These are phyloP conservation scores for Periphyllus acericola DNA, from an alignment of 2,888 invertebrate genomes.

Conservation along the genomic window DNA sequence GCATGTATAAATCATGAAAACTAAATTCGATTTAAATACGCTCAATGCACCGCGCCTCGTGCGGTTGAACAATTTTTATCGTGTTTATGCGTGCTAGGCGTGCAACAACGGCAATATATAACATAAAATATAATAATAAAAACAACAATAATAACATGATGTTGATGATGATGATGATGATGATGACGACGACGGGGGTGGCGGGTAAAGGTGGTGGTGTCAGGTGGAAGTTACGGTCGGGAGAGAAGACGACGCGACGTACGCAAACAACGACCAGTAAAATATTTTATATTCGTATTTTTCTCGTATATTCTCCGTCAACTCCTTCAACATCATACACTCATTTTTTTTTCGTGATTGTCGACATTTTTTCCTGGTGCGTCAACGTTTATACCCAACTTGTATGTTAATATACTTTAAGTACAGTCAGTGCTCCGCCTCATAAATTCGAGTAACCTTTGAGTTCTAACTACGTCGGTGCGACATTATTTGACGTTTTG, in stretches of 20 bases:
- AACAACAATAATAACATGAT: background rate
- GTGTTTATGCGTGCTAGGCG: background rate
- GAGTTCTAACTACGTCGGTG: too few species aligned
- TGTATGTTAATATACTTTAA: too few species aligned
- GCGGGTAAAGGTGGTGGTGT: too few species aligned
- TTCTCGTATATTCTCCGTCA: background rate
- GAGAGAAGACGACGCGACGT: too few species aligned
- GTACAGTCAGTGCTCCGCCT: too few species aligned
- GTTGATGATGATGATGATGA: background rate
- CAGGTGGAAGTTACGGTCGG: too few species aligned
- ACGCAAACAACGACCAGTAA: background rate
- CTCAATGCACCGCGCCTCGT: background rate
- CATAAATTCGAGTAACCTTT: too few species aligned
- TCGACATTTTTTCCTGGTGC: background rate
- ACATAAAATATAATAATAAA: too few species aligned
- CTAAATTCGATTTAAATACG: background rate
- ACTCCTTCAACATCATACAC: background rate
- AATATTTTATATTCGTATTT: slow-evolving; percentile 20
- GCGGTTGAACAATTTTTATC: background rate
- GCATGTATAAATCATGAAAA: background rate
- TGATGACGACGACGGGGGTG: too few species aligned
- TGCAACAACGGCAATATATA: background rate
- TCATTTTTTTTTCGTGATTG: background rate
- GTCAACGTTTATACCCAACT: background rate
- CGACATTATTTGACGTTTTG: too few species aligned